Conservation (phyloP, 2,113 vertebrate genomes). For the human region GRCh38 chr11:60302001-60302500, state of each 20-base stretch:
- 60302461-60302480: not conserved
- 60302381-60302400: not conserved
- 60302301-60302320: not conserved
- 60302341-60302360: not conserved
- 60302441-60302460: not conserved
- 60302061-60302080: too few species aligned
- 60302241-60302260: not conserved
- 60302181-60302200: not conserved
- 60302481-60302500: too few species aligned
- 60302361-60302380: not conserved
- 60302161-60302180: not conserved
- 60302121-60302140: not conserved
- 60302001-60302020: too few species aligned
- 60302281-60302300: not conserved
- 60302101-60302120: not conserved
- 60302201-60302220: not conserved
- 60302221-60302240: not conserved
- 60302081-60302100: not conserved
- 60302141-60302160: not conserved
- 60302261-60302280: not conserved
- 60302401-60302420: not conserved
- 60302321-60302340: not conserved
- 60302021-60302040: too few species aligned
- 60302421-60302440: not conserved
- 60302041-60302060: too few species aligned